phyloP scores from a whole-genome alignment of 2,797 vertebrate genomes.

The Kryptolebias ocellatus region DNA sequence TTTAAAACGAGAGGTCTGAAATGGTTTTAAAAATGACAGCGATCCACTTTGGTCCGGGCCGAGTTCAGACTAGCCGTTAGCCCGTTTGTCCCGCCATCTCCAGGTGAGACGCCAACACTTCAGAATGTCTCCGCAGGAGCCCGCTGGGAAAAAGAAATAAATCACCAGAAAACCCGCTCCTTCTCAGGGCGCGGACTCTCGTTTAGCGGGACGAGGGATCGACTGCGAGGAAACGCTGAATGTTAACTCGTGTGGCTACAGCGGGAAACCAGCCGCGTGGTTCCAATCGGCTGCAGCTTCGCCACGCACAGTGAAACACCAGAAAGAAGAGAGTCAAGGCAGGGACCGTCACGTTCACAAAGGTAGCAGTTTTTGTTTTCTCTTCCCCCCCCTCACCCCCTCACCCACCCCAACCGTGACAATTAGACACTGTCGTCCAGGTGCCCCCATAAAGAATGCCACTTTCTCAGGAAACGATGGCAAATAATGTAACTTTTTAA shows the following conservation, averaged over 20 bases:
- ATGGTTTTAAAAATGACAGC: too few species aligned
- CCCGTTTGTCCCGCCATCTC: too few species aligned
- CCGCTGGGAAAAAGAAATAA: too few species aligned
- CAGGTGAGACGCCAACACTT: too few species aligned
- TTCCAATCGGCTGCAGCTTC: conserved; percentile 30
- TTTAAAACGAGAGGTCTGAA: too few species aligned
- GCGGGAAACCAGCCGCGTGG: conserved; percentile 4
- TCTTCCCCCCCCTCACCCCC: not conserved
- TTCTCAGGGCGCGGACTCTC: too few species aligned
- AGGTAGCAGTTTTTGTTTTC: conserved; percentile 4
- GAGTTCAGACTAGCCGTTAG: too few species aligned
- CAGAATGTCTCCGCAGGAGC: too few species aligned
- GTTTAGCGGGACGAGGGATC: conserved; percentile 10
- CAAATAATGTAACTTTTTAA: conserved; percentile 75
- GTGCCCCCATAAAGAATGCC: conserved; percentile 79
- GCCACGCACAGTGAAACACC: conserved; percentile 52
- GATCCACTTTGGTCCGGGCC: too few species aligned
- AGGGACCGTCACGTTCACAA: conserved; percentile 37
- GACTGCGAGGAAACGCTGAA: conserved; percentile 6
- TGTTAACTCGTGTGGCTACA: not conserved
- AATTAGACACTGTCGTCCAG: conserved; percentile 65
- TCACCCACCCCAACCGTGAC: not conserved
- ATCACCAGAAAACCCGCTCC: too few species aligned
- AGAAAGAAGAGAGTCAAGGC: conserved; percentile 30
- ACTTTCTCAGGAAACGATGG: conserved; percentile 74